Evolutionary conservation across 2,888 invertebrate genomes (phyloP), one percentile per base, ranked within the genome.

Genomic region (Gonocerus acuteangulatus): DNA sequence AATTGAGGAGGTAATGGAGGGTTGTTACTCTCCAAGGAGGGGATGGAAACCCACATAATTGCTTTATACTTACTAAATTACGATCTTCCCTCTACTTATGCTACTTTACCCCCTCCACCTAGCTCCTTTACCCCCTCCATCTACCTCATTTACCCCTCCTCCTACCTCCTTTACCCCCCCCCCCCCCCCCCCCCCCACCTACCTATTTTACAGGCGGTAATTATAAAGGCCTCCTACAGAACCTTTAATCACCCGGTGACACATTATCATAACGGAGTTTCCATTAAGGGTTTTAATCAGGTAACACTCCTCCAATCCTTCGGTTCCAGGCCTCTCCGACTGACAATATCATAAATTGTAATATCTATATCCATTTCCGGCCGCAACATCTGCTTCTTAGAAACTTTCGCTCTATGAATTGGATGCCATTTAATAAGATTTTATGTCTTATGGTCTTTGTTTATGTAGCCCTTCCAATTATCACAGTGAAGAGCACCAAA

Each of bases 1-100:
- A 64, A 64, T 64, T 62, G 62, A 59, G 62, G 64, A 62, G 59
- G 62, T 64, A 27, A 9, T 62, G 61, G 61, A 62, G 65, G 57
- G 57, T 63, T 65, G 54, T 56, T 48, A 42, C 62, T 61, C 60
- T 60, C 45, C n/a, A n/a, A 57, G 48, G 52, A 58, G 39, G 7
- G 60, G 39, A 58, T 60, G 57, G 21, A 56, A 56, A 48, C 49
- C 45, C 62, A 62, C 62, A 58, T 58, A 62, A 62, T 62, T 62
- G 62, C 58, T 62, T 62, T 57, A 62, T 62, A 58, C 62, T 62
- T 54, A 61, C 61, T 56, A 54, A 56, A 56, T 61, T 54, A 47
- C 47, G 47, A 54, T 44, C 51, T 16, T 19, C 27, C 45, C 47
- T 34, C 19, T 21, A 44, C 36, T 36, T 18, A 13, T 44, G n/a